These are phyloP conservation scores for Congeria kusceri DNA, from an alignment of 2,888 invertebrate genomes.

Conservation along the genomic window DNA sequence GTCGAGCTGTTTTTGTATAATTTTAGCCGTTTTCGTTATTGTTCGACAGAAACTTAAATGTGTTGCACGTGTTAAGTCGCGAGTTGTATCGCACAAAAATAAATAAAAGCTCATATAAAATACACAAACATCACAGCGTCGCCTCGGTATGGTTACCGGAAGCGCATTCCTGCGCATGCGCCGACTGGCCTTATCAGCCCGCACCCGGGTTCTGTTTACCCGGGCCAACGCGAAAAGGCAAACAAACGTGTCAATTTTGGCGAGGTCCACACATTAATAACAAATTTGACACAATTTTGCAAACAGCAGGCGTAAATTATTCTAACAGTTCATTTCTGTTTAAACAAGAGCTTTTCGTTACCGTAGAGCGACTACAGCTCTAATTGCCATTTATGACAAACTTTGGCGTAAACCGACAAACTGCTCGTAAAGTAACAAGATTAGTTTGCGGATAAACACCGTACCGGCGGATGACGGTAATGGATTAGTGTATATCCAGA, in stretches of 20 bases:
- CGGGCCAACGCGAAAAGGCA: slow-evolving; percentile 22
- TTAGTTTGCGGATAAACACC: slow-evolving; percentile 48
- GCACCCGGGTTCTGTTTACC: slow-evolving; percentile 21
- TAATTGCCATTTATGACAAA: slow-evolving; percentile 49
- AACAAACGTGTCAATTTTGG: slow-evolving; percentile 50
- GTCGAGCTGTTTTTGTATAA: no score
- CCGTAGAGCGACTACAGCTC: slow-evolving; percentile 12
- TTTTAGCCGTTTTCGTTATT: no score
- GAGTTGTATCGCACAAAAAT: slow-evolving; percentile 16
- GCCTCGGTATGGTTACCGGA: no score
- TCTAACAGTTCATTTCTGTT: slow-evolving; percentile 41
- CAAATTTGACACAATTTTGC: slow-evolving; percentile 46
- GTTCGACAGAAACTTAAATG: background rate
- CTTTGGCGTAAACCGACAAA: slow-evolving; percentile 47
- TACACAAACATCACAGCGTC: no score
- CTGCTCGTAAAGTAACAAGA: slow-evolving; percentile 32
- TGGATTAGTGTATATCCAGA: slow-evolving; percentile 40
- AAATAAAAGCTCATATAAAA: no score
- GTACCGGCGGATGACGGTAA: slow-evolving; percentile 32
- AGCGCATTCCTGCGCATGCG: background rate
- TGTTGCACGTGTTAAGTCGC: background rate
- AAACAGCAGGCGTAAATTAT: slow-evolving; percentile 53
- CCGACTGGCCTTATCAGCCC: slow-evolving; percentile 16
- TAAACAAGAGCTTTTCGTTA: slow-evolving; percentile 32
- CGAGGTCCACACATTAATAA: slow-evolving; percentile 46